Base-by-base conservation (phyloP, 1,140 invertebrate species). In the Drosophila elegans region DNA sequence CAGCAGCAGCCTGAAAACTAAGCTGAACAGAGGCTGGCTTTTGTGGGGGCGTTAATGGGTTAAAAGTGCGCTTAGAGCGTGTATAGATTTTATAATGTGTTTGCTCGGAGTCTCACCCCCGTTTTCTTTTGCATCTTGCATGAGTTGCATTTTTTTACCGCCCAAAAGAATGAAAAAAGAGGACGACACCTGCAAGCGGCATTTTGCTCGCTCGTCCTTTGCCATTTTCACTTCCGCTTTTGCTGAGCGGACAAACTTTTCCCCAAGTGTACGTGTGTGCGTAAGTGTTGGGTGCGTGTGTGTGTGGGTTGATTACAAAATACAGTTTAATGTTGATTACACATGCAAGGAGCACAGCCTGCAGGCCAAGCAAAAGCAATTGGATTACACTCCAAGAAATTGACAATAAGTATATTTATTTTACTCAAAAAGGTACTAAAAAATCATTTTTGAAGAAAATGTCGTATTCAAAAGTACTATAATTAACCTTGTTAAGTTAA, bases 241-340 rank as follows among this genome's bases (percentile, higher is more conserved):
- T 72, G 81, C 81, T 85, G 81, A 85, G 73, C 72, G 81, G 64
- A 64, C 78, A 85, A 86, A 77, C 68, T 79, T 78, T 73, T 78
- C 51, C 48, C 54, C 21, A 51, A 56, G 46, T 71, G 56, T 61
- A 44, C 34, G 11, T 46, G 48, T 62, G 29, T 39, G 52, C 38
- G 56, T 52, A 52, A 36, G 29, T 51, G n/a, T 34, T 9, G 29
- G 10, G 16, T 48, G 60, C 53, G 45, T 46, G 54, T 51, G 51
- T 71, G 63, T 69, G 73, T 73, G 75, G 64, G 56, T 83, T 86
- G 82, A 86, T 86, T 86, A 79, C 82, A 88, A 86, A 86, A 86
- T 86, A 86, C 83, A 75, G 82, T 86, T 86, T 86, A 88, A 86
- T 86, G 82, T 86, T 86, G 83, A 86, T 86, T 86, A 86, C 83